These are phyloP conservation scores for Eupithecia pulchellata DNA, from an alignment of 2,888 invertebrate genomes.

Conservation along the genomic window DNA sequence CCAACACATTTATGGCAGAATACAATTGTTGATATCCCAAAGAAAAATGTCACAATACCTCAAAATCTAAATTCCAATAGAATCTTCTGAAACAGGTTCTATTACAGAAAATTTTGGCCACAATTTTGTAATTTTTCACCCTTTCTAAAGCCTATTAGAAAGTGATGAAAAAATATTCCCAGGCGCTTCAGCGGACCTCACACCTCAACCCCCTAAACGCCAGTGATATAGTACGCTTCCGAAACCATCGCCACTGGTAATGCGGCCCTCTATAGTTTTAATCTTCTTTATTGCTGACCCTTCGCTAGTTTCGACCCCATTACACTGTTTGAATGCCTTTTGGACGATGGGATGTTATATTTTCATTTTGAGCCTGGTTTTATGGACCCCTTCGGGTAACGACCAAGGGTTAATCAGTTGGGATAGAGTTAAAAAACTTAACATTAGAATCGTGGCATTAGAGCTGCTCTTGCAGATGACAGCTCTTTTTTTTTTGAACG, in stretches of 20 bases:
- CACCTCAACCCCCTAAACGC: slow-evolving; percentile 39
- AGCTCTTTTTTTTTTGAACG: too few relatives aligned
- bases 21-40: background rate
- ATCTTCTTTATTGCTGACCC: slow-evolving; percentile 80
- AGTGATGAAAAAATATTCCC: background rate
- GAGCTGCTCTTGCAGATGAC: background rate
- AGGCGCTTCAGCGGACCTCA: slow-evolving; percentile 6
- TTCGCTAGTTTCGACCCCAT: slow-evolving; percentile 61
- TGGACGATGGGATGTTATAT: slow-evolving; percentile 39
- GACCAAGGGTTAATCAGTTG: slow-evolving; percentile 8
- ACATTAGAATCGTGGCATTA: background rate
- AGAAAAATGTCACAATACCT: too few relatives aligned
- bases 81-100: too few relatives aligned
- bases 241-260: slow-evolving; percentile 65
- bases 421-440: background rate
- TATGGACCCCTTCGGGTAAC: background rate
- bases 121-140: too few relatives aligned
- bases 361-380: slow-evolving; percentile 25
- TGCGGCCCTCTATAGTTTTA: slow-evolving; percentile 75
- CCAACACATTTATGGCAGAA: background rate
- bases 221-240: slow-evolving; percentile 69
- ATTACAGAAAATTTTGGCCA: too few relatives aligned
- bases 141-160: background rate
- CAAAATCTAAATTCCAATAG: too few relatives aligned
- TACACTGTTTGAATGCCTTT: slow-evolving; percentile 53